Evolutionary conservation across 2,797 vertebrate species (phyloP), one percentile per base, ranked within the genome.

Genomic region (Acanthurus tractus): DNA sequence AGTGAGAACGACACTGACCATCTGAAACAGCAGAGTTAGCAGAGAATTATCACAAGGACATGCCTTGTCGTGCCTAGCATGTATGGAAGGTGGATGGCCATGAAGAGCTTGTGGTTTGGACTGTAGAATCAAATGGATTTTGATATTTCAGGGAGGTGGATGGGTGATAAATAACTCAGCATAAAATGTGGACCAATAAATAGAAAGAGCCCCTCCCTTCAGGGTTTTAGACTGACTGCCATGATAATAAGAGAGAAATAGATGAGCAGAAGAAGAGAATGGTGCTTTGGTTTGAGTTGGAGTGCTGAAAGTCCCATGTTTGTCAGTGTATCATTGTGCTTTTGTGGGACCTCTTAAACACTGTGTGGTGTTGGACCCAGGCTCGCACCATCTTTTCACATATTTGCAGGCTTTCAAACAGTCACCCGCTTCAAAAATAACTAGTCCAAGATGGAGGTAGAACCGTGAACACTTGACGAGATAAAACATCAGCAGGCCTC

Each of bases 291-390:
- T 92, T 90, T 89, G 84, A 88, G 85, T 89, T 38, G 8, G 86
- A 90, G 89, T 90, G 93, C 83, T 92, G 92, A 93, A 94, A 92
- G 93, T 95, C 91, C 93, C 93, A 92, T 94, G 88, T 93, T 80
- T 92, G 91, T 93, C 93, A 92, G 92, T 93, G 91, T 95, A 92
- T 94, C 94, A 94, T 92, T 90, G 93, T 92, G 90, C 88, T 93
- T 91, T 86, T 92, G 92, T 94, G 93, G 92, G 93, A 95, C 92
- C 90, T 93, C 88, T 89, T 89, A 93, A 93, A 91, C 92, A 93
- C 93, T 93, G 92, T 93, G 92, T 92, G 88, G 85, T 91, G 89
- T 92, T 87, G 87, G 88, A 93, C 88, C 87, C 92, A 59, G 88
- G 73, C 90, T 92, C 52, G 70, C 90, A 88, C 89, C 91, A 88